phyloP scores from a whole-genome alignment of 1,140 invertebrate species.

The Galleria mellonella region DNA sequence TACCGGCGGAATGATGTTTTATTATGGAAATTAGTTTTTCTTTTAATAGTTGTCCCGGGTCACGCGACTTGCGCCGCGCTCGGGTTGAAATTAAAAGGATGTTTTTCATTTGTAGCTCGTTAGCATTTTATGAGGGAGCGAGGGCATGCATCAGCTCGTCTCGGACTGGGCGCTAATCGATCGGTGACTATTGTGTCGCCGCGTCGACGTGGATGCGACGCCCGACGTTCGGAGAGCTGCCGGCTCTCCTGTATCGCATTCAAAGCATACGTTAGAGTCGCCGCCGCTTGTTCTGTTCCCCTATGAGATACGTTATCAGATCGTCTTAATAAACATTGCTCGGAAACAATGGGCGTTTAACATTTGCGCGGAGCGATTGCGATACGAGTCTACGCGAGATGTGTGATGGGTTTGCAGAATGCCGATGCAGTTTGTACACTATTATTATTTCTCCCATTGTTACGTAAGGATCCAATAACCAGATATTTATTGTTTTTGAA shows the following conservation, averaged over 20 bases:
- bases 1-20: conserved; percentile 51
- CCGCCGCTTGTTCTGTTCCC: conserved; percentile 31
- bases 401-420: conserved; percentile 34
- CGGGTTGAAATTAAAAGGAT: conserved; percentile 41
- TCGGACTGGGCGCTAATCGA: conserved; percentile 42
- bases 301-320: conserved; percentile 65
- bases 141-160: conserved; percentile 4
- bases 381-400: conserved; percentile 12
- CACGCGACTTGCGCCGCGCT: conserved; percentile 38
- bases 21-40: conserved; percentile 69
- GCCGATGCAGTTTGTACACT: conserved; percentile 22
- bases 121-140: conserved; percentile 29
- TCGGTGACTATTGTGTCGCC: conserved; percentile 48
- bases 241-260: conserved; percentile 27
- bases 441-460: conserved; percentile 22
- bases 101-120: conserved; percentile 43
- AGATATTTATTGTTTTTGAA: conserved; percentile 15
- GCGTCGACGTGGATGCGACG: conserved; percentile 13
- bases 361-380: conserved; percentile 28
- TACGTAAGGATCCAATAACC: conserved; percentile 4
- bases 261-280: conserved; percentile 58
- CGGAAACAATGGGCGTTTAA: conserved; percentile 63
- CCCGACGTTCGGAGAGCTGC: conserved; percentile 7
- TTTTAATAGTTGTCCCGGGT: conserved; percentile 55
- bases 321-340: conserved; percentile 70